Evolutionary conservation across 2,797 vertebrate species (phyloP).

Genomic region (Phalloptychus januarius): DNA sequence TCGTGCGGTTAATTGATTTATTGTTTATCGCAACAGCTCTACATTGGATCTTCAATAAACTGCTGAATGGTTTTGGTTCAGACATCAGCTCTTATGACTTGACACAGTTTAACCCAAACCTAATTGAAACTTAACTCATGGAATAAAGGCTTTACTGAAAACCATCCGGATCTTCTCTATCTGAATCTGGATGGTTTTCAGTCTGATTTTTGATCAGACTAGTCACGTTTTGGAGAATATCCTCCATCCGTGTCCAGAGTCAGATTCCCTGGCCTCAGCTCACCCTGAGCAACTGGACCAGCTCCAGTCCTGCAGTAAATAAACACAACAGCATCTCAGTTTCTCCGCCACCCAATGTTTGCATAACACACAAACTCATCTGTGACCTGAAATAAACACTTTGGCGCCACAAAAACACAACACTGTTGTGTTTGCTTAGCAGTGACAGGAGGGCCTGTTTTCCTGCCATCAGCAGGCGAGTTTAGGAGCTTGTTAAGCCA

Average conservation of each 20-base stretch:
- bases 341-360: conserved; percentile 1
- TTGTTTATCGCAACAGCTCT: no score
- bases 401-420: conserved; percentile 11
- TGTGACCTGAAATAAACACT: conserved; percentile 14
- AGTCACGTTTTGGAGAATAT: background rate
- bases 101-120: background rate
- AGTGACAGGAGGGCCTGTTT: background rate
- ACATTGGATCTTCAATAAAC: background rate
- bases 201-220: background rate
- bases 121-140: background rate
- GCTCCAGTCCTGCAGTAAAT: conserved; percentile 18
- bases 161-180: background rate
- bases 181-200: no score
- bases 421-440: conserved; percentile 20
- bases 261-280: conserved; percentile 9
- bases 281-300: background rate
- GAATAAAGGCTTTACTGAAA: background rate
- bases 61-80: background rate
- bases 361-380: background rate
- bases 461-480: background rate
- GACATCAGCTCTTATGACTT: background rate
- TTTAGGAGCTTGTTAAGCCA: background rate
- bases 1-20: no score
- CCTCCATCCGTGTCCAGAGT: background rate
- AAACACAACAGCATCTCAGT: background rate